Conservation (phyloP, 2,888 invertebrate species). For the Tetragnatha montana region DNA sequence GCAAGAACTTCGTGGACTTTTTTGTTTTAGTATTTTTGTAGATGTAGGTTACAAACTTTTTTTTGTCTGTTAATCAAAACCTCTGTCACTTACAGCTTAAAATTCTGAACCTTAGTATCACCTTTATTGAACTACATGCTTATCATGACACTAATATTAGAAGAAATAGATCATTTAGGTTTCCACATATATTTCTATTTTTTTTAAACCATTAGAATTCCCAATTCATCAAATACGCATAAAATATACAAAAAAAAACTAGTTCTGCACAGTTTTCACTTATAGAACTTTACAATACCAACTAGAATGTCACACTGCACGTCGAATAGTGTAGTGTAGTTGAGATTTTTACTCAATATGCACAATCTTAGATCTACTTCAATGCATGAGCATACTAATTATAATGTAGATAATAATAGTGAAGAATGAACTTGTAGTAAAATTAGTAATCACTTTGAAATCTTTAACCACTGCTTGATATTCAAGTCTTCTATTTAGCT, state of each 20-base stretch:
- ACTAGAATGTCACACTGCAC: constrained; percentile 18
- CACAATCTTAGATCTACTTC: constrained; percentile 6
- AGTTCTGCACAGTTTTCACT: not conserved
- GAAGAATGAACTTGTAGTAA: constrained; percentile 34
- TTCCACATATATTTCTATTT: not conserved
- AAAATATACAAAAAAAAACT: not conserved
- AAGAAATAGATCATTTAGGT: too few relatives aligned
- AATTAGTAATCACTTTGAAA: not conserved
- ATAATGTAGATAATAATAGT: constrained; percentile 4
- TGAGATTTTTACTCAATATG: constrained; percentile 3
- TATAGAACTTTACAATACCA: not conserved
- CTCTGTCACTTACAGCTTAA: too few relatives aligned
- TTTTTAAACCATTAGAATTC: not conserved
- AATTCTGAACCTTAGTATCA: too few relatives aligned
- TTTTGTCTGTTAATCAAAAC: too few relatives aligned
- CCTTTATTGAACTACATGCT: too few relatives aligned
- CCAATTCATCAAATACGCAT: not conserved
- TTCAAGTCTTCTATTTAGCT: not conserved
- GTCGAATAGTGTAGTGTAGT: constrained; percentile 27
- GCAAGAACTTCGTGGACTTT: too few relatives aligned
- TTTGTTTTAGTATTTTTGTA: too few relatives aligned
- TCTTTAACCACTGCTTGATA: constrained; percentile 18
- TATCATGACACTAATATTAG: too few relatives aligned
- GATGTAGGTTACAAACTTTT: too few relatives aligned
- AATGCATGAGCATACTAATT: constrained; percentile 22